Evolutionary conservation across 2,888 invertebrate genomes (phyloP), one percentile per base, ranked within the genome.

Genomic region (Teleogryllus oceanicus): DNA sequence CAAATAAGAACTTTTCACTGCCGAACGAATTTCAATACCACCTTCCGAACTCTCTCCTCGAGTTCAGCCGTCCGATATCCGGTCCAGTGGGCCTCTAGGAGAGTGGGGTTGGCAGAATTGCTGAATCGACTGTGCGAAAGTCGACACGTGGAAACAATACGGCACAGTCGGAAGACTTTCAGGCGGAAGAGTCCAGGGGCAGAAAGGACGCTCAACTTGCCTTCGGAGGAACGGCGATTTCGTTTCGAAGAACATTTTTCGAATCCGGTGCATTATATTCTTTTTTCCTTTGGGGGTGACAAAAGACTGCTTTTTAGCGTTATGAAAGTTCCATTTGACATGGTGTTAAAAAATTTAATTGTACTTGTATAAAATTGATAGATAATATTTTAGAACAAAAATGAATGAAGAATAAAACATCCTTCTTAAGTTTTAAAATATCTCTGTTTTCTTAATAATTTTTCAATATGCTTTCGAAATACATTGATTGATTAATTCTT

Each of bases 121-220:
- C 37, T 37, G 37, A 37, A 37, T 37, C 37, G 37, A 37, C 37
- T 37, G 37, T 37, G 37, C 37, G 37, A 37, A 37, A 37, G 37
- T 37, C 62, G 62, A 13, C 62, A 62, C n/a, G 62, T 62, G 62
- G 62, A 62, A 62, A 62, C 62, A 62, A 62, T 62, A 62, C 62
- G 62, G n/a, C 13, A 18, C 62, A 18, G 62, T 8, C n/a, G 16
- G 62, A n/a, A 62, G 62, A 62, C 62, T 62, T 62, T 62, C 13
- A 8, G 62, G 62, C 13, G 62, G 62, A 62, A 62, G n/a, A 62
- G 62, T 8, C 37, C 37, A 37, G 37, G 8, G n/a, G 8, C 13
- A 62, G n/a, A 62, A 62, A 62, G 62, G 13, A 62, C n/a, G 62
- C 62, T 62, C 0, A 62, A 62, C 16, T 62, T 62, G 62, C 62